Percentiles rank a stretch among this genome's conserved stretches.
Conservation (phyloP, 2,797 vertebrate species). For the Argentina silus region DNA sequence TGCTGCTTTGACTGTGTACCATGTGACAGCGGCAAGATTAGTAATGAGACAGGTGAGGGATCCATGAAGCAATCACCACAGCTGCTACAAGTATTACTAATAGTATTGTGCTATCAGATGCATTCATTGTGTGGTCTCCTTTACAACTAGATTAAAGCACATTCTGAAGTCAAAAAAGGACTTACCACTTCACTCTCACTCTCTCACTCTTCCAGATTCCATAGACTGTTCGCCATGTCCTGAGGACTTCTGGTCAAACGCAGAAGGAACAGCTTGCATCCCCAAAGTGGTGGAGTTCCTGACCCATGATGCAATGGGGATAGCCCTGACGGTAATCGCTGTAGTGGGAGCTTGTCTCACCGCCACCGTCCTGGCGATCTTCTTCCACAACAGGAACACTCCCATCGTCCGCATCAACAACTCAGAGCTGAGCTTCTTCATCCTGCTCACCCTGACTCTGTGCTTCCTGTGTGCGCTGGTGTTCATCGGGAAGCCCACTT, state of each 20-base stretch:
- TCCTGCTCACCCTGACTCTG: conserved; percentile 68
- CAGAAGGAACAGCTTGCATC: conserved; percentile 68
- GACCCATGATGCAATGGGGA: conserved; percentile 70
- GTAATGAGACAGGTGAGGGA: conserved; percentile 73
- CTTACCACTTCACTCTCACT: background rate
- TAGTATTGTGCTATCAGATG: background rate
- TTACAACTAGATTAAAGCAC: conserved; percentile 1
- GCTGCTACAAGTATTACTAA: background rate
- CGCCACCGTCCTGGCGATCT: conserved; percentile 60
- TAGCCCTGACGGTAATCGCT: conserved; percentile 67
- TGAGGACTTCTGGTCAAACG: conserved; percentile 74
- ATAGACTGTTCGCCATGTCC: conserved; percentile 74
- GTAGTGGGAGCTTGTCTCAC: conserved; percentile 70
- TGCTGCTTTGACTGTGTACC: conserved; percentile 83
- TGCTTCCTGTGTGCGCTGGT: conserved; percentile 77
- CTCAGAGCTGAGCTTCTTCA: conserved; percentile 79
- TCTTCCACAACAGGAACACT: conserved; percentile 70
- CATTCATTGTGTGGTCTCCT: background rate
- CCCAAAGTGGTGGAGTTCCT: conserved; percentile 75
- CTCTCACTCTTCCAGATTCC: conserved; percentile 61
- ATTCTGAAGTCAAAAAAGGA: background rate
- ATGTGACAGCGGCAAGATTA: conserved; percentile 80
- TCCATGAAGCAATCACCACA: conserved; percentile 14
- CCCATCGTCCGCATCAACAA: conserved; percentile 76
- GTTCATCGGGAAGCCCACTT: conserved; percentile 77